Evolutionary conservation across 1,140 invertebrate species (phyloP), one percentile per base, ranked within the genome.

Genomic region (Myzus persicae): DNA sequence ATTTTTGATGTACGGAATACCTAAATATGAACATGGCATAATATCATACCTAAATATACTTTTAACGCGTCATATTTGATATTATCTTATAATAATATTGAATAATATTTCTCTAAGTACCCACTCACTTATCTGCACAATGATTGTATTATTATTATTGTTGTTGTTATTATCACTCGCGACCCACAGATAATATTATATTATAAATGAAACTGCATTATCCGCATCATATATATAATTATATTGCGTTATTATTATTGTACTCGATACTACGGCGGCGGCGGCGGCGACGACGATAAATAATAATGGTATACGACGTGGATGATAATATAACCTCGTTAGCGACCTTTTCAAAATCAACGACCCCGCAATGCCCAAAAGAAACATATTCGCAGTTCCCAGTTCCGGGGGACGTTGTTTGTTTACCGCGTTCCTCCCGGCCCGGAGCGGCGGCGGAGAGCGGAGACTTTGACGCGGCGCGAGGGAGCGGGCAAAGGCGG

Each of bases 341-440:
- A 93, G 81, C 46, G 91, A 54, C 54, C 91, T 54, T 93, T 93
- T 93, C 81, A 85, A 93, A 93, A 93, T 93, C 91, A 93, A 82
- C 38, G 91, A 85, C 36, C 81, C 81, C 91, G 31, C 31, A 51
- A 36, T 81, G 67, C 20, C 67, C 67, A 14, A 84, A 90, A 31
- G 42, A 90, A 59, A 89, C 87, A 54, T 40, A 89, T 51, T 89
- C 36, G 11, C 88, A 8, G 46, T 89, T 11, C 22, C n/a, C 44
- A 11, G 87, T 91, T 91, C 90, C 67, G 67, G 90, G 8, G 9
- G 40, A 76, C 90, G 59, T 81, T 91, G 90, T 91, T 91, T 91
- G 44, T 91, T 46, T 46, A 67, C 51, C 59, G 59, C 59, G 54
- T 36, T 67, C 24, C 38, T 7, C 90, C 31, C 20, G 42, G 11